These are phyloP conservation scores for Agonopterix alstromeriana DNA, from an alignment of 2,888 invertebrate species.

Conservation along the genomic window DNA sequence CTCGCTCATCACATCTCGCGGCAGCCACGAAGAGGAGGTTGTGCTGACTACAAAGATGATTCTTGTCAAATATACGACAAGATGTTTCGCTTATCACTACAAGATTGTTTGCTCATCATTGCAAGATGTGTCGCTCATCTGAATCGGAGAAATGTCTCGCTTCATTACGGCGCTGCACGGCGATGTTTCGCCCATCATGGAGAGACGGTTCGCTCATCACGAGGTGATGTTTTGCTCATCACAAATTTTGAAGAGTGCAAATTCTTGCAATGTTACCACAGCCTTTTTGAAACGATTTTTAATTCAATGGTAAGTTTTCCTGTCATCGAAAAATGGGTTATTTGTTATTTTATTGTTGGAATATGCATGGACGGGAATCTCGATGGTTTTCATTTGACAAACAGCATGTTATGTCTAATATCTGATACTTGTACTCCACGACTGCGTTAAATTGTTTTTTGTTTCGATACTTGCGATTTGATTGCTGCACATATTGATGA, in stretches of 20 bases:
- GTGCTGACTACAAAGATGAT: too few relatives aligned
- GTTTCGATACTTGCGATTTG: too few relatives aligned
- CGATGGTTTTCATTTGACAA: constrained; percentile 11
- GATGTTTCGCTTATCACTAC: too few relatives aligned
- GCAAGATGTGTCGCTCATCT: not conserved
- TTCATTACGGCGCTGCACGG: not conserved
- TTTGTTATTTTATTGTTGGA: constrained; percentile 27
- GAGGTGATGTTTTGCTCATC: constrained; percentile 16
- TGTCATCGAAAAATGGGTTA: constrained; percentile 29
- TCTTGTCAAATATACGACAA: too few relatives aligned
- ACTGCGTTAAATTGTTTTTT: too few relatives aligned
- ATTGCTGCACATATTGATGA: too few relatives aligned
- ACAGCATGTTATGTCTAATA: not conserved
- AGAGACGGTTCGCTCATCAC: not conserved
- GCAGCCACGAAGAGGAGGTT: too few relatives aligned
- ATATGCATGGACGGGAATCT: constrained; percentile 40
- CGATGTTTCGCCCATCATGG: constrained; percentile 1
- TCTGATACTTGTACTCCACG: not conserved
- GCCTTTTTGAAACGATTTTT: constrained; percentile 10
- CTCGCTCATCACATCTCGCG: too few relatives aligned
- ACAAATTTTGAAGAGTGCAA: constrained; percentile 33
- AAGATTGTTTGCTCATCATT: not conserved
- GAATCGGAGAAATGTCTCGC: not conserved
- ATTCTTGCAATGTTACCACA: constrained; percentile 10
- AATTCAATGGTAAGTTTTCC: constrained; percentile 42